Percentiles rank a stretch among this genome's conserved stretches.
Conservation (phyloP, 2,113 vertebrate genomes). For the Kryptolebias marmoratus region DNA sequence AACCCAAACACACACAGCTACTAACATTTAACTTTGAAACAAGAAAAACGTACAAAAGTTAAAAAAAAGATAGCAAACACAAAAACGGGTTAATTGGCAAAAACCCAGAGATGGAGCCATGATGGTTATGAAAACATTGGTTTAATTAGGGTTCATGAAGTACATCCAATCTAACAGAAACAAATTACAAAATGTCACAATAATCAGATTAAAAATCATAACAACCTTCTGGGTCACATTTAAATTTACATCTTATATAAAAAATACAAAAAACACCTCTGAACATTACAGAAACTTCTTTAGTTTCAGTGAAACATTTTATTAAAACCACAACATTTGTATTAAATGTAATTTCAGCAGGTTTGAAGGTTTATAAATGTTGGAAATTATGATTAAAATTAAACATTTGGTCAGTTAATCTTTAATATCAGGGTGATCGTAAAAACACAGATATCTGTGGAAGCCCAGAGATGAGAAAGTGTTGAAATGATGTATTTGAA, state of each 20-base stretch:
- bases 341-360: not conserved
- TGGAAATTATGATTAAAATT: not conserved
- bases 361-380: not conserved
- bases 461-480: not conserved
- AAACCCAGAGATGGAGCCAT: not conserved
- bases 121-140: not conserved
- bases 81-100: not conserved
- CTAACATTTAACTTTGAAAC: no score
- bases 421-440: not conserved
- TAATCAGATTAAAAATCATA: slow-evolving; percentile 22
- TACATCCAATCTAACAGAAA: not conserved
- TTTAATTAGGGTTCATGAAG: not conserved
- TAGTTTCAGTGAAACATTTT: not conserved
- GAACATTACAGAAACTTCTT: not conserved
- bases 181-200: slow-evolving; percentile 1
- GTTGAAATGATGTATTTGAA: no score
- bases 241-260: slow-evolving; percentile 28
- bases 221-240: slow-evolving; percentile 17
- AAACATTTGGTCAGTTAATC: not conserved
- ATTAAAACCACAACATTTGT: not conserved
- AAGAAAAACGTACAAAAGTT: no score
- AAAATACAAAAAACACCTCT: slow-evolving; percentile 29
- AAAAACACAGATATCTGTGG: not conserved
- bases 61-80: no score
- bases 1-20: no score